Evolutionary conservation across 1,140 invertebrate genomes (phyloP).

Genomic region (Semibalanus balanoides): DNA sequence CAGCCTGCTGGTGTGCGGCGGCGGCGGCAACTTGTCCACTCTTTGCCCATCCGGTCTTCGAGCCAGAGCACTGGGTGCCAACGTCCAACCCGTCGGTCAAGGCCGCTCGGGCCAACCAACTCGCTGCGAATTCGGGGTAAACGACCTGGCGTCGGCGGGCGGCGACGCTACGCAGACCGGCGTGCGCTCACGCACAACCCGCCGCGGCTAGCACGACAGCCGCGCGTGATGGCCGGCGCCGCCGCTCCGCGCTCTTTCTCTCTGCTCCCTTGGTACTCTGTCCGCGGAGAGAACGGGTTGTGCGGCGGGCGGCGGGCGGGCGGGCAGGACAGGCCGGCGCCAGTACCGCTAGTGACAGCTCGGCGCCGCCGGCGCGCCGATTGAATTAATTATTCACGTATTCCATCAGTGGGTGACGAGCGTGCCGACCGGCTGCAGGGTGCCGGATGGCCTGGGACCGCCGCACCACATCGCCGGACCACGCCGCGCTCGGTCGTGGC

Average conservation of each 20-base stretch:
- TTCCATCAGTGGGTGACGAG: background rate
- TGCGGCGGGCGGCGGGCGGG: too few relatives aligned
- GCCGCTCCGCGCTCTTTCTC: background rate
- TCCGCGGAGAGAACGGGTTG: background rate
- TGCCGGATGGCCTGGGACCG: too few relatives aligned
- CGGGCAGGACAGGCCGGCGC: too few relatives aligned
- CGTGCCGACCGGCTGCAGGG: too few relatives aligned
- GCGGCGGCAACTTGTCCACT: too few relatives aligned
- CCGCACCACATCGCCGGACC: too few relatives aligned
- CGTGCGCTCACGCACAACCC: background rate
- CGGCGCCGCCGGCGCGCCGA: background rate
- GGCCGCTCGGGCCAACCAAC: background rate
- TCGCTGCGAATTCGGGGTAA: background rate
- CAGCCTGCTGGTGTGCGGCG: too few relatives aligned
- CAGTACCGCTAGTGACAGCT: background rate
- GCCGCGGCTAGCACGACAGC: background rate
- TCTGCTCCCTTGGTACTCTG: background rate
- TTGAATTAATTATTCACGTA: constrained; percentile 1
- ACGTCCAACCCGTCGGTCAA: background rate
- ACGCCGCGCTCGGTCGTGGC: too few relatives aligned
- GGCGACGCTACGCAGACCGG: background rate
- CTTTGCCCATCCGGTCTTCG: too few relatives aligned
- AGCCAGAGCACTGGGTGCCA: too few relatives aligned
- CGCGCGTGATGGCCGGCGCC: background rate
- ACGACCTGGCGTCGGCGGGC: background rate